Evolutionary conservation across 2,888 invertebrate species (phyloP).

Genomic region (Trichacis sp.): DNA sequence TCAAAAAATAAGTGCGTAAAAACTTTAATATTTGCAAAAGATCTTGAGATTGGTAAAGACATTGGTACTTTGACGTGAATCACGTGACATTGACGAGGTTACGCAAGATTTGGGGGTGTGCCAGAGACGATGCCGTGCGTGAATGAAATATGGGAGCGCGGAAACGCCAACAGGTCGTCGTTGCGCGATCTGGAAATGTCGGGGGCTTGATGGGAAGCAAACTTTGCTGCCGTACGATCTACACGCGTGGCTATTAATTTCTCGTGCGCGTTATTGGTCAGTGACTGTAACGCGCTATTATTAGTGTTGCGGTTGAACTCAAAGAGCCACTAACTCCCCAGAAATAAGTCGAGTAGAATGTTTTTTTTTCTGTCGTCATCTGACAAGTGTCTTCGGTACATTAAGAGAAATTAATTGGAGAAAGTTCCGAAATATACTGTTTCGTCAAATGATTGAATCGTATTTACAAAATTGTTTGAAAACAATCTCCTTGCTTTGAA

Average conservation of each 20-base stretch:
- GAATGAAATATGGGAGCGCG: slow-evolving; percentile 13
- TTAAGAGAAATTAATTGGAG: too few species aligned
- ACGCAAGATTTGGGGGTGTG: slow-evolving; percentile 35
- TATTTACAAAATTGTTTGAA: too few species aligned
- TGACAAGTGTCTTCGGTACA: too few species aligned
- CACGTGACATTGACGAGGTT: slow-evolving; percentile 17
- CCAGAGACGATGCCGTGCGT: slow-evolving; percentile 27
- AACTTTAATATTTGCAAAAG: background rate
- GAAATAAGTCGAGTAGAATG: background rate
- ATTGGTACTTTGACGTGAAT: background rate
- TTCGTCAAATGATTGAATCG: too few species aligned
- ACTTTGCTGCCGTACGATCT: background rate
- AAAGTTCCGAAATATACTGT: too few species aligned
- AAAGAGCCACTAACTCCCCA: background rate
- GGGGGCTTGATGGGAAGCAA: slow-evolving; percentile 10
- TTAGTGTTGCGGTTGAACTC: background rate
- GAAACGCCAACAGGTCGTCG: slow-evolving; percentile 29
- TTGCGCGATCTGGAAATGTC: slow-evolving; percentile 14
- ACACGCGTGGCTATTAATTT: background rate
- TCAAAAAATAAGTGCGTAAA: too few species aligned
- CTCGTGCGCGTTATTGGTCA: background rate
- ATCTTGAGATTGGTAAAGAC: background rate
- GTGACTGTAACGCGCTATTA: background rate
- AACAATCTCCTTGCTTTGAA: too few species aligned
- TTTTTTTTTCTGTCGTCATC: too few species aligned